phyloP scores from a whole-genome alignment of 2,797 vertebrate genomes.

The Clarias pachynema region DNA sequence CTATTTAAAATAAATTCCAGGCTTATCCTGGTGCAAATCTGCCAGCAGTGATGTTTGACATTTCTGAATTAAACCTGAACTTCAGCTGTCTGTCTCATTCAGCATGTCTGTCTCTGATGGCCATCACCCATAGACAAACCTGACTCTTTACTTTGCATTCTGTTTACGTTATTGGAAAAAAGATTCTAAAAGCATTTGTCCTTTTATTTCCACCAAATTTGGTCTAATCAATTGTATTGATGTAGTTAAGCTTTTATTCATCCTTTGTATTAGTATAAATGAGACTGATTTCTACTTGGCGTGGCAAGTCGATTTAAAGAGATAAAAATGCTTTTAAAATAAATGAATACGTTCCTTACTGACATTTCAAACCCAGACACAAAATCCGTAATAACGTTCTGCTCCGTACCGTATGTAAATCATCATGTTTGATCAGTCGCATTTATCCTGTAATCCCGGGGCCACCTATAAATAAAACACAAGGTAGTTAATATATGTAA shows the following conservation, averaged over 20 bases:
- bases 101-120: not conserved
- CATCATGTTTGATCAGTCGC: slow-evolving; percentile 29
- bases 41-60: not conserved
- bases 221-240: not conserved
- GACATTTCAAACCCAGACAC: not conserved
- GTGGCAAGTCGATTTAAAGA: too few relatives aligned
- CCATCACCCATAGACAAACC: not conserved
- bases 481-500: slow-evolving; percentile 53
- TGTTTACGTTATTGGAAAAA: not conserved
- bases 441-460: slow-evolving; percentile 42
- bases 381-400: not conserved
- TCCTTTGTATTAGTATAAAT: not conserved
- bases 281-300: not conserved
- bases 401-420: slow-evolving; percentile 30
- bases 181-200: not conserved
- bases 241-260: not conserved
- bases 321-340: not conserved
- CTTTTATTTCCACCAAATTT: not conserved
- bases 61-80: not conserved
- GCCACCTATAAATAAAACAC: slow-evolving; percentile 57
- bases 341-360: not conserved
- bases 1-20: not conserved
- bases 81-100: not conserved
- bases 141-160: too few relatives aligned
- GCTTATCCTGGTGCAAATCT: not conserved